Conservation (phyloP, 2,113 vertebrate species). For the Oreotragus oreotragus region DNA sequence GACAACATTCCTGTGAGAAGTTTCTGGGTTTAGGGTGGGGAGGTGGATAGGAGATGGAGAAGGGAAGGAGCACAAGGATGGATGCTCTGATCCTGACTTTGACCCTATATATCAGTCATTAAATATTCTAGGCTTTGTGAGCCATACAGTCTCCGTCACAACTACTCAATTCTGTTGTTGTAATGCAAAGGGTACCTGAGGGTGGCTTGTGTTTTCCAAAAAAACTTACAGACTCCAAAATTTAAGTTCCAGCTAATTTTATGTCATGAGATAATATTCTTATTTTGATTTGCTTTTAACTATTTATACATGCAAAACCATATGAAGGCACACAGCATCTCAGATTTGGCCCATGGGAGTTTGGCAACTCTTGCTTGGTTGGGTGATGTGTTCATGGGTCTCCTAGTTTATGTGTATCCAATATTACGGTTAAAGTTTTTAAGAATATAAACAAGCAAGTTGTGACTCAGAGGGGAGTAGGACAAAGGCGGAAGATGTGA, state of each 20-base stretch:
- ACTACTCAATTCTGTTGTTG: neutral
- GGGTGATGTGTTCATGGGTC: neutral
- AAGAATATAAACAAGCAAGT: neutral
- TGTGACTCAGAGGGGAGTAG: neutral
- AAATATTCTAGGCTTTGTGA: neutral
- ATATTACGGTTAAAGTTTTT: neutral
- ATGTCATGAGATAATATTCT: neutral
- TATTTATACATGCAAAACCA: neutral
- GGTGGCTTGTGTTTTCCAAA: neutral
- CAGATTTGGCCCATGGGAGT: fast-evolving
- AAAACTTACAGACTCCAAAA: neutral
- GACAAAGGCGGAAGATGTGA: neutral
- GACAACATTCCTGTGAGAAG: neutral
- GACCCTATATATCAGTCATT: neutral
- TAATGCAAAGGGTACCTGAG: neutral
- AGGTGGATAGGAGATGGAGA: neutral
- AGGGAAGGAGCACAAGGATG: too few species aligned
- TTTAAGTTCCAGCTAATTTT: neutral
- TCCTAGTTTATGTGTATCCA: neutral
- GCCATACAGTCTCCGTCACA: neutral
- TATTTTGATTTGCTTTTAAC: neutral
- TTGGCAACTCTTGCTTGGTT: fast-evolving
- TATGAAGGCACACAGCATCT: neutral
- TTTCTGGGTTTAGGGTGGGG: neutral
- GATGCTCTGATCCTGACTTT: neutral